These are phyloP conservation scores for Geopemphigus sp. DNA, from an alignment of 1,140 invertebrate species.

Conservation along the genomic window DNA sequence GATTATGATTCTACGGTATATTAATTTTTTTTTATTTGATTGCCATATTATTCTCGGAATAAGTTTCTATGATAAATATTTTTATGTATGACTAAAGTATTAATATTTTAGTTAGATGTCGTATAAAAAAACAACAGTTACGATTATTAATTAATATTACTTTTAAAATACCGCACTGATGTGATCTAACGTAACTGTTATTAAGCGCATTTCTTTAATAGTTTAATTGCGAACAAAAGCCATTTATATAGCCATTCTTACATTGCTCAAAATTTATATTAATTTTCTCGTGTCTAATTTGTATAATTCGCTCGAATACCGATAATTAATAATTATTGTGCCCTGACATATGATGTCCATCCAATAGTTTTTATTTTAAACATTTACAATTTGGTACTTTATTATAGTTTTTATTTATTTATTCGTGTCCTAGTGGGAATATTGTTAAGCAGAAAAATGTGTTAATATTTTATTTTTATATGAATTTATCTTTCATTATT, in stretches of 20 bases:
- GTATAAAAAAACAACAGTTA: not conserved
- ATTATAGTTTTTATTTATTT: slow-evolving; percentile 11
- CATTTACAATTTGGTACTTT: not conserved
- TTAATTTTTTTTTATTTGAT: not conserved
- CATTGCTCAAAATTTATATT: slow-evolving; percentile 24
- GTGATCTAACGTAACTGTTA: not conserved
- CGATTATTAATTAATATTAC: too few species aligned
- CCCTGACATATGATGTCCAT: slow-evolving; percentile 12
- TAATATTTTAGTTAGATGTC: not conserved
- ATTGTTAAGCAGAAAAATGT: not conserved
- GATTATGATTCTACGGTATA: not conserved
- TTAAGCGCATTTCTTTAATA: slow-evolving; percentile 1
- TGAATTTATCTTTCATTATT: not conserved
- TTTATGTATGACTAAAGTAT: not conserved
- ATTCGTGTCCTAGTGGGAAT: slow-evolving; percentile 7
- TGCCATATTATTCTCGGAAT: not conserved
- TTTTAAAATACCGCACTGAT: not conserved
- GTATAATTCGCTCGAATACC: slow-evolving; percentile 10
- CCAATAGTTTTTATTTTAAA: slow-evolving; percentile 14
- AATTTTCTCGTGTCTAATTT: not conserved
- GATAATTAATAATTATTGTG: not conserved
- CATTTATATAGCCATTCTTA: not conserved
- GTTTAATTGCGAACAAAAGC: not conserved
- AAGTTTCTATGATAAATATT: not conserved
- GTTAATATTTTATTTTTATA: slow-evolving; percentile 26